Conservation (phyloP, 2,888 invertebrate species). For the Ormyrus thymus region DNA sequence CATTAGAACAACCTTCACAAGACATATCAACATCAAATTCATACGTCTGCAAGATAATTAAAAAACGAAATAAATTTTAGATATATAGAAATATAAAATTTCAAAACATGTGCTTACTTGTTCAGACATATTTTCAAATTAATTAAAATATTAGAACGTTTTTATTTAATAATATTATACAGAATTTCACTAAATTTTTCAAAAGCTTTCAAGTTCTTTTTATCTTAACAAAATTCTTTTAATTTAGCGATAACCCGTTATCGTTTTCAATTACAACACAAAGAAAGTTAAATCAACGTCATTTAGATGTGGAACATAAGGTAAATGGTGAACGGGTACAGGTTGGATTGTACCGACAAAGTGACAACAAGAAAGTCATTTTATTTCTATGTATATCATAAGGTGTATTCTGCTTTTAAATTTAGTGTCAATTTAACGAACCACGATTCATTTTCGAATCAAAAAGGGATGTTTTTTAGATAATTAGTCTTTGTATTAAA, state of each 20-base stretch:
- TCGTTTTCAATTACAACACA: no score
- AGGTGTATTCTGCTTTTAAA: neutral
- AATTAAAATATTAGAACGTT: neutral
- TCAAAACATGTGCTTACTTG: slow-evolving; percentile 20
- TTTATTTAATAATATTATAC: neutral
- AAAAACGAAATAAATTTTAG: neutral
- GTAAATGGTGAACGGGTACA: neutral
- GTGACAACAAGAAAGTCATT: neutral
- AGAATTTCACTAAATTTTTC: neutral
- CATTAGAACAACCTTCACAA: slow-evolving; percentile 93
- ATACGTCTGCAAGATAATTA: slow-evolving; percentile 75
- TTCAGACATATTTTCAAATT: slow-evolving; percentile 31
- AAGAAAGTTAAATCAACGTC: neutral
- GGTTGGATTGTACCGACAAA: neutral
- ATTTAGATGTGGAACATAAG: neutral
- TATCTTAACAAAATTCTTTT: neutral
- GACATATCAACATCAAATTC: slow-evolving; percentile 95
- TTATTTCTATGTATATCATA: neutral
- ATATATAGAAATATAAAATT: neutral
- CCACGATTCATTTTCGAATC: neutral
- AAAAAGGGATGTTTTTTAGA: neutral
- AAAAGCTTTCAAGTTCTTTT: neutral
- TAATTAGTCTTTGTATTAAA: neutral
- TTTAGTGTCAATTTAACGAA: neutral
- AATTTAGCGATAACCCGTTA: no score